Evolutionary conservation across 1,140 invertebrate genomes (phyloP).

Genomic region (Trachymyrmex cornetzi): DNA sequence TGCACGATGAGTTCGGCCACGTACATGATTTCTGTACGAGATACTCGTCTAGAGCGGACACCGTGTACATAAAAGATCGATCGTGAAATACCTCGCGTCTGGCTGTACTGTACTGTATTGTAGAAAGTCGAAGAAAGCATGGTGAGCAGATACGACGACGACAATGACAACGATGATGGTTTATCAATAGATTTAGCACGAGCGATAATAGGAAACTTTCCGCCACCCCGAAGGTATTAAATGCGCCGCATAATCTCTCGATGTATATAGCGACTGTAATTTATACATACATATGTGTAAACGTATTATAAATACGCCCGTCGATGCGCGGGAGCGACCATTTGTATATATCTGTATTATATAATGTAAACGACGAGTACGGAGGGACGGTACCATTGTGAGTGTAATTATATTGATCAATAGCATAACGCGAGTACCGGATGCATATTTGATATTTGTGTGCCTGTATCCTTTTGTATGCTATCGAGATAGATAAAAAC

Average conservation of each 20-base stretch:
- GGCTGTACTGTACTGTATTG: conserved; percentile 49
- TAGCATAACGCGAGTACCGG: conserved; percentile 81
- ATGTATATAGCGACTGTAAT: conserved; percentile 84
- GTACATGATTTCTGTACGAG: conserved; percentile 8
- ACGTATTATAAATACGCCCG: conserved; percentile 70
- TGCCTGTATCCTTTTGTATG: conserved; percentile 87
- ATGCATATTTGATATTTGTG: conserved; percentile 87
- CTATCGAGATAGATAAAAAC: conserved; percentile 82
- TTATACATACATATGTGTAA: conserved; percentile 79
- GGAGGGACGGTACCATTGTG: conserved; percentile 76
- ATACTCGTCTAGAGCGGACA: conserved; percentile 8
- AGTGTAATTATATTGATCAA: conserved; percentile 82
- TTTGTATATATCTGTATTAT: conserved; percentile 83
- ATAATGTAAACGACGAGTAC: conserved; percentile 72
- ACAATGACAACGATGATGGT: conserved; percentile 66
- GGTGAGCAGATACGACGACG: conserved; percentile 63
- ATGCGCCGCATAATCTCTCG: conserved; percentile 75
- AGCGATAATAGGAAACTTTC: conserved; percentile 63
- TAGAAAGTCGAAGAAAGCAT: conserved; percentile 39
- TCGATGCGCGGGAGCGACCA: conserved; percentile 63
- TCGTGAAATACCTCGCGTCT: conserved; percentile 52
- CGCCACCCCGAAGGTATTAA: conserved; percentile 64
- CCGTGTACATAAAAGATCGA: conserved; percentile 60
- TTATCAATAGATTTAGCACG: conserved; percentile 71
- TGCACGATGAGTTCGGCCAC: background rate